phyloP scores from a whole-genome alignment of 2,888 invertebrate species.

The Yponomeuta cagnagella region DNA sequence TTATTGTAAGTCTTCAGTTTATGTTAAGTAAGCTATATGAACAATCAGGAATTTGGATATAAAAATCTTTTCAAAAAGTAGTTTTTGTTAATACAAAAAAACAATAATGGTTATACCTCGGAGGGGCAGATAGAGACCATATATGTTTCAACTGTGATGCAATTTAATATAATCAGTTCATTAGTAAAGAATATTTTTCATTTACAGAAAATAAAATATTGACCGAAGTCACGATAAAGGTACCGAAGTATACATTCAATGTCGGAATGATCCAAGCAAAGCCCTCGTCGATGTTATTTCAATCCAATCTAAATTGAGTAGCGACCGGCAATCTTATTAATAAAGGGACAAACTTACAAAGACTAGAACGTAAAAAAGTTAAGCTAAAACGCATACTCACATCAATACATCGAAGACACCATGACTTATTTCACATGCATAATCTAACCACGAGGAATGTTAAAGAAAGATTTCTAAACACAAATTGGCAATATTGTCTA shows the following conservation, averaged over 20 bases:
- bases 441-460: neutral
- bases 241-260: neutral
- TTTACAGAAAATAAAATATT: too few relatives aligned
- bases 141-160: too few relatives aligned
- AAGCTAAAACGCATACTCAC: conserved; percentile 5
- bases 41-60: too few relatives aligned
- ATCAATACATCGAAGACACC: conserved; percentile 10
- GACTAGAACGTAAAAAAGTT: neutral
- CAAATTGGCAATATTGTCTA: neutral
- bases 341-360: neutral
- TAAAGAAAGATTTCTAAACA: conserved; percentile 1
- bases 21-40: too few relatives aligned
- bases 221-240: too few relatives aligned
- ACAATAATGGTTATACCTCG: too few relatives aligned
- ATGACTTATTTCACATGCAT: conserved; percentile 31
- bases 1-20: too few relatives aligned
- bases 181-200: too few relatives aligned
- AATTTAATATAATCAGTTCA: too few relatives aligned
- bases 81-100: too few relatives aligned
- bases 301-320: neutral
- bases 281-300: neutral
- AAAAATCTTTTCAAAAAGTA: too few relatives aligned
- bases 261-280: neutral
- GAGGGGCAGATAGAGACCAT: too few relatives aligned
- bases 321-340: neutral